Conservation (phyloP, 2,888 invertebrate species). For the Macaria notata region DNA sequence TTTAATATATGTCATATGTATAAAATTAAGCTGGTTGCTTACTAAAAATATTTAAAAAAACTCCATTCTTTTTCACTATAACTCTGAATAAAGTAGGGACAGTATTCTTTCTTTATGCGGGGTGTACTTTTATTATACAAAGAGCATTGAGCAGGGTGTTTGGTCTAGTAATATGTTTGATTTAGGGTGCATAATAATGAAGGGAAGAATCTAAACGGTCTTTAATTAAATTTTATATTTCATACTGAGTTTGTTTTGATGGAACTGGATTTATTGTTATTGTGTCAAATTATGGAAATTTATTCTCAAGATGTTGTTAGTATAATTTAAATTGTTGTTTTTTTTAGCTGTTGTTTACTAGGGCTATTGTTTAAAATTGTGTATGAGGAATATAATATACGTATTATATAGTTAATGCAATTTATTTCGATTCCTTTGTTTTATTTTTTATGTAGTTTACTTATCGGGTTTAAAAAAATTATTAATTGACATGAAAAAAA, state of each 20-base stretch:
- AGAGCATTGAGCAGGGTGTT: constrained; percentile 54
- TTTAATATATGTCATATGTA: too few species aligned
- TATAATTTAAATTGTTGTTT: too few species aligned
- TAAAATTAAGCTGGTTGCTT: too few species aligned
- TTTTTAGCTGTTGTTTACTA: too few species aligned
- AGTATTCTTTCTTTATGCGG: constrained; percentile 30
- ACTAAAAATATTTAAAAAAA: too few species aligned
- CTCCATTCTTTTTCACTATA: background rate
- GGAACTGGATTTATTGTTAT: constrained; percentile 4
- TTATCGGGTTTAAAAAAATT: too few species aligned
- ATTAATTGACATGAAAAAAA: too few species aligned
- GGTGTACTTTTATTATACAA: constrained; percentile 35
- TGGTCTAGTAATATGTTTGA: constrained; percentile 53
- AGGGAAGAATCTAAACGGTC: constrained; percentile 29
- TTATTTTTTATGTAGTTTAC: too few species aligned
- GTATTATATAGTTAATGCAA: too few species aligned
- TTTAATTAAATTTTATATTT: constrained; percentile 28
- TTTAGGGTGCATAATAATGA: constrained; percentile 40
- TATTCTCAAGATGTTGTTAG: background rate
- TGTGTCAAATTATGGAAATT: constrained; percentile 6
- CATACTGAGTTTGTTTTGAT: constrained; percentile 10
- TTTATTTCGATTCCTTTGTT: too few species aligned
- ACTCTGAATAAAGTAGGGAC: background rate
- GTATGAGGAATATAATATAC: too few species aligned
- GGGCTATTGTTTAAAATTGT: too few species aligned